Percentiles rank a stretch among this genome's conserved stretches.
Evolutionary conservation across 2,888 invertebrate genomes (phyloP).

Genomic region (Notodonta ziczac): DNA sequence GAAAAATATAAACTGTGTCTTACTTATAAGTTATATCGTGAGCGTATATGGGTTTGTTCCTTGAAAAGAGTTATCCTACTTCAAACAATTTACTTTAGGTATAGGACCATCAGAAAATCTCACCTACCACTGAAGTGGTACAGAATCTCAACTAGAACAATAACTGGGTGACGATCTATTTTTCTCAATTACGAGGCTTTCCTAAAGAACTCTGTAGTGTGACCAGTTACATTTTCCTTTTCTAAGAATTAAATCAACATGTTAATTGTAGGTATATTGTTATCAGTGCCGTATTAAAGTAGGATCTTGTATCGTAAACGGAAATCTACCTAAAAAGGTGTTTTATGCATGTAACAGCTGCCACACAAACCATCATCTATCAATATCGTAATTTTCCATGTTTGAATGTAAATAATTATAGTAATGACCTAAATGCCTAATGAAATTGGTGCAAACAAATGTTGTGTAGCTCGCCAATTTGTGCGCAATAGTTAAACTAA

Average conservation of each 20-base stretch:
- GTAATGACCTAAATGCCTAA: constrained; percentile 40
- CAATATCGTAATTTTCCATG: constrained; percentile 51
- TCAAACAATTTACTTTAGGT: no score
- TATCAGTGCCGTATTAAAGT: constrained; percentile 1
- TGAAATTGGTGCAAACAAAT: constrained; percentile 77
- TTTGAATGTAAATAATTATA: constrained; percentile 47
- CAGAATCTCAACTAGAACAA: no score
- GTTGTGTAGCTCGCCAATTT: constrained; percentile 15
- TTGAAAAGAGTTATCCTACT: no score
- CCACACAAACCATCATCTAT: constrained; percentile 75
- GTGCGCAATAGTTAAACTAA: background rate
- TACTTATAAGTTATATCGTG: no score
- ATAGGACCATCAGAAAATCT: no score
- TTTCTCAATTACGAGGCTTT: no score
- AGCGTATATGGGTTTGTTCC: background rate
- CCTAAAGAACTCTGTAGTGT: no score
- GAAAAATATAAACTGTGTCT: background rate
- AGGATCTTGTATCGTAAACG: constrained; percentile 49
- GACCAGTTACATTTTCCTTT: no score
- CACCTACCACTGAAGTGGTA: no score
- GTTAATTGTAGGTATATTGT: no score
- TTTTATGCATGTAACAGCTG: constrained; percentile 81
- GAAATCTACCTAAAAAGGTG: constrained; percentile 72
- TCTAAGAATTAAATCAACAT: no score
- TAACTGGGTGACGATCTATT: no score